phyloP scores from a whole-genome alignment of 1,140 invertebrate genomes.

The Acyrthosiphon pisum region DNA sequence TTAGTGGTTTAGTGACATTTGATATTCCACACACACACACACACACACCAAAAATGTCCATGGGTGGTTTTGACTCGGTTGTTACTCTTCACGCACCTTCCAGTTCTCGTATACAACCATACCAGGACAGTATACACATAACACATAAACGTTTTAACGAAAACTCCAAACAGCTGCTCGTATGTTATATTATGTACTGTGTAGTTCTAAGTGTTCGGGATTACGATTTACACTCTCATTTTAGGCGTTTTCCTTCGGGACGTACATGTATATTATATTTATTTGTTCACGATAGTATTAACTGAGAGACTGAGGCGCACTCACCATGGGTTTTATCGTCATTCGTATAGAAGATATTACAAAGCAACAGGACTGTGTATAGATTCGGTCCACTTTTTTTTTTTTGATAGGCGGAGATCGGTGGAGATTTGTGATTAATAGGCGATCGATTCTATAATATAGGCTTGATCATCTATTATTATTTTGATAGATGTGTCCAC shows the following conservation, averaged over 20 bases:
- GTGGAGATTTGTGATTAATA: not conserved
- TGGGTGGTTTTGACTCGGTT: not conserved
- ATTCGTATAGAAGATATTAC: not conserved
- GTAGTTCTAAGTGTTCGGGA: not conserved
- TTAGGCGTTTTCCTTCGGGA: not conserved
- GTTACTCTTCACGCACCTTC: not conserved
- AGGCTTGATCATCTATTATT: not conserved
- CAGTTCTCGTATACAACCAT: not conserved
- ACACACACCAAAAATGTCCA: not conserved
- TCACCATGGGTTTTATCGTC: not conserved
- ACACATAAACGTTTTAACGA: not conserved
- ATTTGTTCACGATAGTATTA: not conserved
- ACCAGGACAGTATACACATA: not conserved
- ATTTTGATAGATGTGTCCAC: not conserved
- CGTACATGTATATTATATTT: not conserved
- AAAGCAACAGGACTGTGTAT: not conserved
- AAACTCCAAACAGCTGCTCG: conserved; percentile 26
- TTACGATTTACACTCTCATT: conserved; percentile 6
- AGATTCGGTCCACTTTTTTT: not conserved
- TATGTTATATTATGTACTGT: not conserved
- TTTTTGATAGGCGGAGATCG: not conserved
- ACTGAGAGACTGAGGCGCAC: not conserved
- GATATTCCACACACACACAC: not conserved
- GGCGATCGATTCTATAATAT: not conserved
- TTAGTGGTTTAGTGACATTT: not conserved